Evolutionary conservation across 1,140 invertebrate genomes (phyloP), one percentile per base, ranked within the genome.

Genomic region (Lucilia sericata): DNA sequence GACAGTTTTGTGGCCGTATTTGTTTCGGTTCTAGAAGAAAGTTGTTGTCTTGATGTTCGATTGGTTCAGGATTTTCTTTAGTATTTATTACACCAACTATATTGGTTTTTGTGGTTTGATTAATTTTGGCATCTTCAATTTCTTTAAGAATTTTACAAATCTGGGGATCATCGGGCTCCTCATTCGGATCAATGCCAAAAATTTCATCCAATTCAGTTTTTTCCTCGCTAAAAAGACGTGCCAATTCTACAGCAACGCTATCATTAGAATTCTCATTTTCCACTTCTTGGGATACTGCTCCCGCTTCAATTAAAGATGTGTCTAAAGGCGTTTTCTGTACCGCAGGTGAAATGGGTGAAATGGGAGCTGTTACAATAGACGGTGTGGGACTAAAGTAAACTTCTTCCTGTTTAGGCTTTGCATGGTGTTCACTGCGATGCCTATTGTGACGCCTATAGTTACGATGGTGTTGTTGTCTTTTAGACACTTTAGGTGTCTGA

Each of bases 121-220:
- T 75, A 30, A 87, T 13, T 19, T 84, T 60, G 2, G 83, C 80
- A 5, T 83, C 82, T 14, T 85, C 82, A 5, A 86, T 86, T 80
- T 86, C 87, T 49, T 85, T 83, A 12, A 88, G 82, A 30, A 88
- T 87, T 14, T 84, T 85, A 17, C 84, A 83, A n/a, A 87, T 84
- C 19, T 88, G 86, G 4, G 87, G 87, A 83, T 88, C 87, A 30
- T 87, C 84, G 10, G 34, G 74, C 7, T 82, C 74, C 0, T 86
- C 78, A 19, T 84, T 82, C 12, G 85, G 51, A 30, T 87, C 82
- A 17, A 89, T 87, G n/a, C 89, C 89, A 75, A 91, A 90, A 55
- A 91, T 85, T 21, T 89, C 87, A 84, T 89, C 88, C 0, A 91
- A 78, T 78, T 91, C 88, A 14, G 85, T 88, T 34, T 85, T 87